These are phyloP conservation scores for Petrocephalus microphthalmus DNA, from an alignment of 2,113 vertebrate genomes.

Conservation along the genomic window DNA sequence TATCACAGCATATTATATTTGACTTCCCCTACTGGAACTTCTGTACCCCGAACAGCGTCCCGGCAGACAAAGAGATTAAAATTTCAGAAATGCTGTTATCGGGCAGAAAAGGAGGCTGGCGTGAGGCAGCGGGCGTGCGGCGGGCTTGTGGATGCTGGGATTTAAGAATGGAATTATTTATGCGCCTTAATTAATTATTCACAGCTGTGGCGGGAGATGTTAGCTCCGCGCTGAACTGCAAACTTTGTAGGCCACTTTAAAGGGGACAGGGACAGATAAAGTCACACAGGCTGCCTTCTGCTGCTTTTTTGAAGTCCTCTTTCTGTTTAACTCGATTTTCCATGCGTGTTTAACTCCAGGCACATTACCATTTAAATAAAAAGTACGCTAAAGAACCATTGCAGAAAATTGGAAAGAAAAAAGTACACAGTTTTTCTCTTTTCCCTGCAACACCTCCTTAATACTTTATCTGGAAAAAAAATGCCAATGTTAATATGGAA, in stretches of 20 bases:
- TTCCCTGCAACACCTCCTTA: slow-evolving; percentile 34
- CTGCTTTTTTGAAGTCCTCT: slow-evolving; percentile 44
- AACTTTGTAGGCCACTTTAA: slow-evolving; percentile 42
- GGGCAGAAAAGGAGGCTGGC: slow-evolving; percentile 39
- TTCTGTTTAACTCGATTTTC: slow-evolving; percentile 43
- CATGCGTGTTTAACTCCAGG: slow-evolving; percentile 46
- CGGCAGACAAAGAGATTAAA: slow-evolving; percentile 46
- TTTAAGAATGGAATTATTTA: slow-evolving; percentile 71
- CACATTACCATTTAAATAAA: slow-evolving; percentile 64
- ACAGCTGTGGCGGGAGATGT: slow-evolving; percentile 57
- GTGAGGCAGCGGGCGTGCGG: slow-evolving; percentile 9
- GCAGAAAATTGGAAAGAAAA: slow-evolving; percentile 50
- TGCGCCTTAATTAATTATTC: slow-evolving; percentile 77
- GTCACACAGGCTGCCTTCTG: slow-evolving; percentile 31
- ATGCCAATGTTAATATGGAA: slow-evolving; percentile 18
- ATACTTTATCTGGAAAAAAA: slow-evolving; percentile 39
- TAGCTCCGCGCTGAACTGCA: slow-evolving; percentile 50
- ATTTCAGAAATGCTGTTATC: slow-evolving; percentile 61
- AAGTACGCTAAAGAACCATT: slow-evolving; percentile 53
- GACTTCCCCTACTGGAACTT: slow-evolving; percentile 27
- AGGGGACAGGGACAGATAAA: slow-evolving; percentile 47
- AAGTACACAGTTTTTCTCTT: slow-evolving; percentile 46
- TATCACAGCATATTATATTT: slow-evolving; percentile 31
- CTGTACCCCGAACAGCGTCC: slow-evolving; percentile 8
- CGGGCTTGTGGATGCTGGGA: slow-evolving; percentile 26